Evolutionary conservation across 1,140 invertebrate genomes (phyloP), one percentile per base, ranked within the genome.

Genomic region (Zaprionus camerounensis): DNA sequence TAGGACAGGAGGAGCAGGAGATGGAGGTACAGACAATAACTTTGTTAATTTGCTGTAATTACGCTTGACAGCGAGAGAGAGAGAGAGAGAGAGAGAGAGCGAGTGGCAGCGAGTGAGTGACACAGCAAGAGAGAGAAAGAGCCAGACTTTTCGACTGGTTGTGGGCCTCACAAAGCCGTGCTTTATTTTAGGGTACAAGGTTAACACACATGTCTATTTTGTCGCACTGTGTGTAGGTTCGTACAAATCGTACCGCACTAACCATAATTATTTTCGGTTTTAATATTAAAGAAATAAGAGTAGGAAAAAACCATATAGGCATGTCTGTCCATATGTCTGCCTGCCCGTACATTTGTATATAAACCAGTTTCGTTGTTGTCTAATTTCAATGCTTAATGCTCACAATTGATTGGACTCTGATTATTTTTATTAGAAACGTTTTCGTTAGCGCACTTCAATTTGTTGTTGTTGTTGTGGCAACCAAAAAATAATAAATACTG

Each of bases 121-220:
- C 56, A n/a, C 13, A 31, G 38, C 26, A 11, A 41, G 3, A 53
- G 12, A 20, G 31, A 6, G n/a, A 13, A n/a, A 44, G 34, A 46
- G 65, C 46, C 58, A 51, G 72, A 70, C 38, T 56, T 68, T 58
- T 57, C 11, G 36, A 24, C 57, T 73, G 28, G 68, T 65, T 55
- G 72, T 78, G 76, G 75, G 64, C 69, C 78, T 71, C 38, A 90
- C 81, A 90, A 88, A 85, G 85, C 79, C 72, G 69, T 79, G 85
- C 85, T 88, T 88, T 88, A 88, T 88, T 90, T 88, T 72, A 88
- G 85, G 81, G 72, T 76, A 88, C 85, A 88, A 88, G 85, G 85
- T 88, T 88, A 88, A 79, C 63, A 64, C 46, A 70, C 41, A 66
- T 49, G 41, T 56, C 55, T 34, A 55, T 79, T 82, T 85, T 81